Percentiles rank a stretch among this genome's conserved stretches.
phyloP scores from a whole-genome alignment of 2,888 invertebrate species.

The Dasypogon diadema region DNA sequence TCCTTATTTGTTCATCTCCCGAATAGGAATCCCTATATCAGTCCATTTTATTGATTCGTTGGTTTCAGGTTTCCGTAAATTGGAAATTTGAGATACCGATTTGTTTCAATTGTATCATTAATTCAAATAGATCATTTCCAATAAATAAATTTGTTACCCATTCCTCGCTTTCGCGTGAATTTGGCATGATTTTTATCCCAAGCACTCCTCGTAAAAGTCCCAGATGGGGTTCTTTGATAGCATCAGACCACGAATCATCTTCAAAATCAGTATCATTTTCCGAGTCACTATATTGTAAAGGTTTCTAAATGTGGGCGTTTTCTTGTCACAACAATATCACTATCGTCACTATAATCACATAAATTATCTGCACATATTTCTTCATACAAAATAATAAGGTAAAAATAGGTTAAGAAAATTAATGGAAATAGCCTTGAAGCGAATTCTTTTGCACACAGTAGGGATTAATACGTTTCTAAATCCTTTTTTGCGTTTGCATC shows the following conservation, averaged over 20 bases:
- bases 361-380: neutral
- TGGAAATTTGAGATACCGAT: conserved; percentile 14
- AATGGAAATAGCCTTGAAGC: neutral
- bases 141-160: conserved; percentile 1
- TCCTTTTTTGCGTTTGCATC: neutral
- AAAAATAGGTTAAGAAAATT: neutral
- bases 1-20: neutral
- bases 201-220: conserved; percentile 4
- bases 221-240: neutral
- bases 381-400: neutral
- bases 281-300: conserved; percentile 12
- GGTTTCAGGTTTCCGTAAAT: neutral
- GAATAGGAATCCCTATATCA: neutral
- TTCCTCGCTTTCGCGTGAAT: conserved; percentile 1
- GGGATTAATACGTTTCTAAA: neutral
- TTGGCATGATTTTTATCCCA: neutral
- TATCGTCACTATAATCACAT: neutral
- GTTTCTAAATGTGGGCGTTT: neutral
- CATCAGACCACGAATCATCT: neutral
- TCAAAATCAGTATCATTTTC: neutral
- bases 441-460: neutral
- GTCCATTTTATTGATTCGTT: neutral
- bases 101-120: conserved; percentile 11
- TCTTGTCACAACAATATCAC: neutral
- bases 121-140: conserved; percentile 10